phyloP scores from a whole-genome alignment of 2,113 vertebrate genomes.

The Raja brachyura region DNA sequence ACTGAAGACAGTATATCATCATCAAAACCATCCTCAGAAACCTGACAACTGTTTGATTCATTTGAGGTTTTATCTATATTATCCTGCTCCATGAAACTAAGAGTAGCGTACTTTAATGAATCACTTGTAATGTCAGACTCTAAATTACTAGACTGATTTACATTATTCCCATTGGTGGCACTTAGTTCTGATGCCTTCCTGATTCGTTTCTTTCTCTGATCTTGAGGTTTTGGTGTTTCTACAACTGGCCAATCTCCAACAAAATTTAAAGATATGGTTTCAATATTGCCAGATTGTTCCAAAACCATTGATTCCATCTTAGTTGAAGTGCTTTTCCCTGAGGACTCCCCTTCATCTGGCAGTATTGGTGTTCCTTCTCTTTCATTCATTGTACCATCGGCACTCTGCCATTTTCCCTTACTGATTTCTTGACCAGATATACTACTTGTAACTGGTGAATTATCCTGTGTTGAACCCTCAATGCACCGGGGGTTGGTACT shows the following conservation, averaged over 20 bases:
- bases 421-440: slow-evolving; percentile 56
- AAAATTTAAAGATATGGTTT: slow-evolving; percentile 56
- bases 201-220: slow-evolving; percentile 55
- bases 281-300: neutral
- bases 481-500: slow-evolving; percentile 39
- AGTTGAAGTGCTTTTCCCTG: neutral
- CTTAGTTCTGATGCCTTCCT: slow-evolving; percentile 46
- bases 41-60: slow-evolving; percentile 39
- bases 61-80: slow-evolving; percentile 54
- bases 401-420: slow-evolving; percentile 46
- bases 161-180: neutral
- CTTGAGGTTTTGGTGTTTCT: slow-evolving; percentile 68
- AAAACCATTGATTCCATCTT: neutral
- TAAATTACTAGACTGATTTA: slow-evolving; percentile 19
- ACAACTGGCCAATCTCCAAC: slow-evolving; percentile 82
- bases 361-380: slow-evolving; percentile 44
- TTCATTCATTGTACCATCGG: slow-evolving; percentile 37
- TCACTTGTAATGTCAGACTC: slow-evolving; percentile 35
- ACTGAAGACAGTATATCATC: slow-evolving; percentile 39
- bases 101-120: slow-evolving; percentile 19
- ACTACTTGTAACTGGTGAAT: slow-evolving; percentile 49
- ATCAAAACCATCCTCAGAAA: neutral
- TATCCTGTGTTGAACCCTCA: neutral
- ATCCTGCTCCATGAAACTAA: slow-evolving; percentile 41
- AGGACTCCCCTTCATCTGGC: neutral